Base-by-base conservation (phyloP, 2,113 vertebrate species). In the Myotis lucifugus region DNA sequence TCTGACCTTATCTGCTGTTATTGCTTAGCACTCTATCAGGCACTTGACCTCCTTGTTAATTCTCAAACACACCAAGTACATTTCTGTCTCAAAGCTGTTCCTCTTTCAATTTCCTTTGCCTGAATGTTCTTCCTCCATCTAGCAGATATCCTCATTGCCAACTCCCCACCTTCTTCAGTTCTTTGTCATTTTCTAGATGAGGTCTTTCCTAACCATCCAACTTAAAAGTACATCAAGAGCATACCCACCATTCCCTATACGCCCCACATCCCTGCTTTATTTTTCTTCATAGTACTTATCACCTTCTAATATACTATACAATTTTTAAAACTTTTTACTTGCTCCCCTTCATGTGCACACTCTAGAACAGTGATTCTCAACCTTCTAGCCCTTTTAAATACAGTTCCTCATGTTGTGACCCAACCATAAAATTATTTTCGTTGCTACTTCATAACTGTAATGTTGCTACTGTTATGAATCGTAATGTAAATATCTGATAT, bases 161-260 rank as follows among this genome's bases (percentile, higher is more conserved):
- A 27, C n/a, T 89, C 34, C 12, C 21, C 11, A 18, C 14, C 61
- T 86, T 25, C 34, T 72, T 79, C 19, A 89, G 52, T 46, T 95
- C 52, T 88, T 95, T 79, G 64, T 66, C 37, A 56, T 90, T 95
- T 90, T 89, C 54, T 79, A 48, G 25, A 23, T 89, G 17, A 78
- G 7, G 23, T 66, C 46, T n/a, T 89, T 61, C 34, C 32, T 84
- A 79, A 56, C 10, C 59, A 76, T 87, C 14, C 52, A 77, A 64
- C 61, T 83, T 88, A 84, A 70, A 91, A 88, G 40, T 76, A 25
- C 17, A 82, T 40, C 66, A 74, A 40, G 42, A 23, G 25, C 50
- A 15, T 8, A 61, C n/a, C 9, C 72, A 70, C 19, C 1, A 3
- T 93, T 25, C 8, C 2, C 21, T 82, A 3, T 86, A 61, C 2